These are phyloP conservation scores for Protaetia brevitarsis DNA, from an alignment of 1,140 invertebrate species.

Conservation along the genomic window DNA sequence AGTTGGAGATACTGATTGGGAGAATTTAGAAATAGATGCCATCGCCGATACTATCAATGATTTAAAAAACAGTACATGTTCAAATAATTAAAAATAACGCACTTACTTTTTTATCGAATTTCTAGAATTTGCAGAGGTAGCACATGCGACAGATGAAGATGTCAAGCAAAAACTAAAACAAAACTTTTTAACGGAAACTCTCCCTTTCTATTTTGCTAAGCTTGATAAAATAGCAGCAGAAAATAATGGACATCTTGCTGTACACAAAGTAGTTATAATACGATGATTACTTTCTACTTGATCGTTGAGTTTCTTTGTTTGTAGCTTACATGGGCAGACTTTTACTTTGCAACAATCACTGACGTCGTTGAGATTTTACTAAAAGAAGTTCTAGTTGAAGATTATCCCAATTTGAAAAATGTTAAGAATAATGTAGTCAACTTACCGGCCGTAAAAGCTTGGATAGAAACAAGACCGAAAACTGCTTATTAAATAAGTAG, in stretches of 20 bases:
- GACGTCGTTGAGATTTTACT: constrained; percentile 31
- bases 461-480: constrained; percentile 43
- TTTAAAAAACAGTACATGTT: constrained; percentile 32
- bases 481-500: constrained; percentile 22
- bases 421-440: constrained; percentile 41
- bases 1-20: constrained; percentile 60
- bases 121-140: too few relatives aligned
- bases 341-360: constrained; percentile 35
- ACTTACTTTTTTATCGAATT: too few relatives aligned
- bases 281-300: background rate
- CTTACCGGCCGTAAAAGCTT: constrained; percentile 45
- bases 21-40: constrained; percentile 59
- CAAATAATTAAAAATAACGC: too few relatives aligned
- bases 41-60: constrained; percentile 59
- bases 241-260: constrained; percentile 47
- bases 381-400: constrained; percentile 29
- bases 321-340: constrained; percentile 40
- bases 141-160: too few relatives aligned
- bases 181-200: too few relatives aligned
- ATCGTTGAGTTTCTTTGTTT: background rate
- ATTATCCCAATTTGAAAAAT: constrained; percentile 37
- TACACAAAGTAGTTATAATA: constrained; percentile 38
- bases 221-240: constrained; percentile 44
- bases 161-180: too few relatives aligned
- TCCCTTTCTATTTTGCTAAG: constrained; percentile 46